Evolutionary conservation across 2,113 vertebrate species (phyloP), one percentile per base, ranked within the genome.

Genomic region (Chionis minor): DNA sequence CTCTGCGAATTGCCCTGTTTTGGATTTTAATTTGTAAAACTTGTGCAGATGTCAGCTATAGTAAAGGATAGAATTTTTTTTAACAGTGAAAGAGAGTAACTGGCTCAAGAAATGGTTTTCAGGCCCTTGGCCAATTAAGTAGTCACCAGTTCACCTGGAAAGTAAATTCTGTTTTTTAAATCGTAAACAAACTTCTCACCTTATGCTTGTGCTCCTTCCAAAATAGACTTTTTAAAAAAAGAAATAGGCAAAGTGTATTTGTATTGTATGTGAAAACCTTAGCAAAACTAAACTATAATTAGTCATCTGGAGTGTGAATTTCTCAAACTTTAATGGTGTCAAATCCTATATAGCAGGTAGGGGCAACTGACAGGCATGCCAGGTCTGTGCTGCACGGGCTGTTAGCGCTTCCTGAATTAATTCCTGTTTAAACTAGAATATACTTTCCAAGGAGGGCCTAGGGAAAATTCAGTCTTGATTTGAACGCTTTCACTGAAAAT

Each of bases 371-470:
- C 47, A 52, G 35, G 55, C 44, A n/a, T 27, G n/a, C 33, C 12
- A 77, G 67, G 71, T 75, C 75, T 83, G 49, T 1, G 3, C 27
- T 44, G 16, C 27, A 11, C 0, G 0, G 69, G 35, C 35, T 72
- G 0, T 71, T 67, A 61, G 81, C 0, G 0, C 74, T 91, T 87
- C 81, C 49, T 73, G 70, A 91, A 73, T 58, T 35, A 44, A 89
- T 85, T 95, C 54, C 38, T 92, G n/a, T 91, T 95, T 92, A 75
- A 94, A 75, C 38, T 79, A 30, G 49, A 72, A 22, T n/a, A 66
- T 47, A 47, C 27, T 73, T 91, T 90, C 44, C 27, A 26, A 62
- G 44, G 62, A 55, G 24, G 22, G 5, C 28, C 38, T 14, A 9
- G 11, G 27, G 4, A 6, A 62, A 77, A 88, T 59, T 83, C 3